Percentiles rank a stretch among this genome's conserved stretches.
Evolutionary conservation across 2,888 invertebrate genomes (phyloP).

Genomic region (Andrena marginata): DNA sequence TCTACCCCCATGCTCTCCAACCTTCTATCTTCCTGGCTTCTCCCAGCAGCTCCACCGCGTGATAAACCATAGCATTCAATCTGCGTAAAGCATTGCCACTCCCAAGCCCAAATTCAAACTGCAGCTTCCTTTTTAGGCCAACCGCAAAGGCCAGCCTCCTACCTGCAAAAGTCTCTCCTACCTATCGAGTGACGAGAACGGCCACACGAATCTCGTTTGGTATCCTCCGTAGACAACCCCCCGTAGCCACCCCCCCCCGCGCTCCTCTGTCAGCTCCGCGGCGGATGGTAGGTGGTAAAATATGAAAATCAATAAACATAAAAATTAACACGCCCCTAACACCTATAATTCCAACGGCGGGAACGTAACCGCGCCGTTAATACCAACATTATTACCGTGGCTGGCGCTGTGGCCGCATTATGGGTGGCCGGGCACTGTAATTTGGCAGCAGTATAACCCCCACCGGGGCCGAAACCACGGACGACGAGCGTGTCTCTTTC

Average conservation of each 20-base stretch:
- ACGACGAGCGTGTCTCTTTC: slow-evolving; percentile 62
- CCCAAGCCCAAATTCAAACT: background rate
- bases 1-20: too few species aligned
- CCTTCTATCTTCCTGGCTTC: too few species aligned
- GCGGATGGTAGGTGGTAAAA: slow-evolving; percentile 79
- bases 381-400: slow-evolving; percentile 83
- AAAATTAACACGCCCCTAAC: slow-evolving; percentile 82
- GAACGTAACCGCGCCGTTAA: slow-evolving; percentile 79
- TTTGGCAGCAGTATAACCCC: slow-evolving; percentile 83
- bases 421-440: slow-evolving; percentile 82
- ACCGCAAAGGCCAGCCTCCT: slow-evolving; percentile 3
- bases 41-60: too few species aligned
- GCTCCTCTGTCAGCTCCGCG: background rate
- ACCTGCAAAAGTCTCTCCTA: background rate
- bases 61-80: background rate
- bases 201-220: background rate
- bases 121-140: background rate
- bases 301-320: slow-evolving; percentile 84
- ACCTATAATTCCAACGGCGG: slow-evolving; percentile 78
- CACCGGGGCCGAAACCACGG: slow-evolving; percentile 54
- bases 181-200: background rate
- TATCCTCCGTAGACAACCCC: background rate
- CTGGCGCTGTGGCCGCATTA: slow-evolving; percentile 76
- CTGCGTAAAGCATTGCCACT: background rate
- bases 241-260: slow-evolving; percentile 25